Evolutionary conservation across 2,888 invertebrate species (phyloP).

Genomic region (Masnerella sp.): DNA sequence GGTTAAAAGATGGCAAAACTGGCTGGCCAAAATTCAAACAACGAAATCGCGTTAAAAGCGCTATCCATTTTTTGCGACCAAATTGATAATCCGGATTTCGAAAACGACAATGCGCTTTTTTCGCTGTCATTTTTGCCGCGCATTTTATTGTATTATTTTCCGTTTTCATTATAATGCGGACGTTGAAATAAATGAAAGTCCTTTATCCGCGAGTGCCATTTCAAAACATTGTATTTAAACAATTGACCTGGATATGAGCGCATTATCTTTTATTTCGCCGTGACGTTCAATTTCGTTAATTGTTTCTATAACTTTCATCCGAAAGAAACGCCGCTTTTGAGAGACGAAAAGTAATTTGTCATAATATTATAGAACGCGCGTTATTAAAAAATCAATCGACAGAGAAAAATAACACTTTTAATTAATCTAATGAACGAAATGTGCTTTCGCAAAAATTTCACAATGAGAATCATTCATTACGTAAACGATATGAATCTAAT

Average conservation of each 20-base stretch:
- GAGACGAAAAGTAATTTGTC: constrained; percentile 31
- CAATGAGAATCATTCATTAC: too few species aligned
- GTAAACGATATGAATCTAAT: constrained; percentile 15
- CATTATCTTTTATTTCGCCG: constrained; percentile 16
- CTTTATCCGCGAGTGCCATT: constrained; percentile 8
- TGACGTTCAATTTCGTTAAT: constrained; percentile 25
- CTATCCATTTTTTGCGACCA: too few species aligned
- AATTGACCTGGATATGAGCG: constrained; percentile 18
- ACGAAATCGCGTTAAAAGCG: too few species aligned
- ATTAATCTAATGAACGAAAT: constrained; percentile 39
- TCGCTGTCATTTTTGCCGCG: neutral
- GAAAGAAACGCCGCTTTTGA: constrained; percentile 4
- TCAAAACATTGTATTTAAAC: constrained; percentile 24
- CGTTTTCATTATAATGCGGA: constrained; percentile 14
- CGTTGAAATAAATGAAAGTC: constrained; percentile 18
- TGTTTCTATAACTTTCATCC: constrained; percentile 26
- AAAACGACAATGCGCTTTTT: constrained; percentile 2
- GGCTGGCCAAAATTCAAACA: too few species aligned
- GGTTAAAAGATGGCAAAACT: too few species aligned
- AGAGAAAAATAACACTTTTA: constrained; percentile 18
- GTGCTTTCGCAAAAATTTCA: constrained; percentile 24
- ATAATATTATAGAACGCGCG: constrained; percentile 6
- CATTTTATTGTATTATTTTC: constrained; percentile 1
- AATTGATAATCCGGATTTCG: neutral
- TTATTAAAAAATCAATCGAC: constrained; percentile 29